Conservation (phyloP, 64 coral and sea anemone genomes). For the Anthopleura sola region DNA sequence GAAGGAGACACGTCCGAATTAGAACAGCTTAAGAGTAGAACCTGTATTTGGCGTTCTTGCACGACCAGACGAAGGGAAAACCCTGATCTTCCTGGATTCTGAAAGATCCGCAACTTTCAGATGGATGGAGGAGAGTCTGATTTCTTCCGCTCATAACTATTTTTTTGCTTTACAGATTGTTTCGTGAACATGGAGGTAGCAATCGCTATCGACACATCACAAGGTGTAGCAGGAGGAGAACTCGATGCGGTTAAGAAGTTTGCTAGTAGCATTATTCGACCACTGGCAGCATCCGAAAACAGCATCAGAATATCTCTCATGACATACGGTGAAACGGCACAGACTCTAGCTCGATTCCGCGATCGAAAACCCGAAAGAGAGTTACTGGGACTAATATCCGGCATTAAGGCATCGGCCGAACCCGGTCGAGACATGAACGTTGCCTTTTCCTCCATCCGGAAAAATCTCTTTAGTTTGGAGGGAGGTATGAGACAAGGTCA, state of each 20-base stretch:
- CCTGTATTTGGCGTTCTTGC: no score
- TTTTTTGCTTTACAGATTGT: constrained; percentile 45
- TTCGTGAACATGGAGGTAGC: constrained; percentile 77
- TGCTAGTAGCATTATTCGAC: constrained; percentile 36
- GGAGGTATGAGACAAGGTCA: constrained; percentile 82
- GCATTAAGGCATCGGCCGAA: neutral
- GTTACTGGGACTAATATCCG: neutral
- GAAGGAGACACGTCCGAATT: no score
- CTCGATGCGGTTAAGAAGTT: constrained; percentile 54
- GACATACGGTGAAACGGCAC: constrained; percentile 40
- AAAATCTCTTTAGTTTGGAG: constrained; percentile 58
- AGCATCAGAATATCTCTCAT: constrained; percentile 58
- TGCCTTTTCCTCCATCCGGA: neutral
- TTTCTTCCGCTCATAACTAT: no score
- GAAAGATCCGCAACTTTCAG: no score
- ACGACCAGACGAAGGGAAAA: no score
- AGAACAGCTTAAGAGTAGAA: no score
- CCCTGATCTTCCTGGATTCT: no score
- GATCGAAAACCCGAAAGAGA: neutral
- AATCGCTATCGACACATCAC: constrained; percentile 62
- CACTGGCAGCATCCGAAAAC: constrained; percentile 64
- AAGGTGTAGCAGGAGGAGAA: constrained; percentile 23
- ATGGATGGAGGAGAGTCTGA: no score
- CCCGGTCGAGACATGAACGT: neutral
- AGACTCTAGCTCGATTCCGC: constrained; percentile 40